Evolutionary conservation across 2,888 invertebrate species (phyloP), one percentile per base, ranked within the genome.

Genomic region (Hypena proboscidalis): DNA sequence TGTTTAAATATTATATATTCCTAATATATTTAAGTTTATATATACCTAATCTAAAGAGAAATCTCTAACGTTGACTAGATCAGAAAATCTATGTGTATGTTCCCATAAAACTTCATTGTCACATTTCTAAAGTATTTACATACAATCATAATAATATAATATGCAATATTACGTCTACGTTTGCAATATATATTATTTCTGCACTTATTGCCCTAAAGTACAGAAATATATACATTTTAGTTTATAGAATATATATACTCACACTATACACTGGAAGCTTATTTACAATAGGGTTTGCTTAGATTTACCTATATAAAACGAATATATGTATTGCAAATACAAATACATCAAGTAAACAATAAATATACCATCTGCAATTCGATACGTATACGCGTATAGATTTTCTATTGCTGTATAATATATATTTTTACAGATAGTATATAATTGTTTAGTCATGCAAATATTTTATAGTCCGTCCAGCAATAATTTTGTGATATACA

Each of bases 201-300:
- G 77, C 65, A 86, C 75, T 83, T 80, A 90, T 90, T 90, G 90
- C 90, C 90, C 90, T 37, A 33, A 82, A 88, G 74, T 82, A 77
- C 77, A 83, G 76, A 84, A 83, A 83, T 74, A 70, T 69, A 57
- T 48, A 60, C 56, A 67, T 51, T 35, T 37, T 41, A 10, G 8
- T 19, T 33, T 34, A 50, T 29, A 3, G 30, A 36, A 44, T 40
- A 42, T 29, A 48, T 47, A 41, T 9, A 2, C n/a, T n/a, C n/a
- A n/a, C n/a, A n/a, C n/a, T n/a, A n/a, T n/a, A n/a, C n/a, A n/a
- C n/a, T n/a, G n/a, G 6, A 58, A 64, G 44, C 41, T 9, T 66
- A 58, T 50, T 42, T 67, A 74, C 70, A 72, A 53, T 51, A 67
- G 70, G 69, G 70, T 74, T 73, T 63, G 68, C 76, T 65, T 72